Evolutionary conservation across 2,113 vertebrate species (phyloP), one percentile per base, ranked within the genome.

Genomic region (Sturnus vulgaris): DNA sequence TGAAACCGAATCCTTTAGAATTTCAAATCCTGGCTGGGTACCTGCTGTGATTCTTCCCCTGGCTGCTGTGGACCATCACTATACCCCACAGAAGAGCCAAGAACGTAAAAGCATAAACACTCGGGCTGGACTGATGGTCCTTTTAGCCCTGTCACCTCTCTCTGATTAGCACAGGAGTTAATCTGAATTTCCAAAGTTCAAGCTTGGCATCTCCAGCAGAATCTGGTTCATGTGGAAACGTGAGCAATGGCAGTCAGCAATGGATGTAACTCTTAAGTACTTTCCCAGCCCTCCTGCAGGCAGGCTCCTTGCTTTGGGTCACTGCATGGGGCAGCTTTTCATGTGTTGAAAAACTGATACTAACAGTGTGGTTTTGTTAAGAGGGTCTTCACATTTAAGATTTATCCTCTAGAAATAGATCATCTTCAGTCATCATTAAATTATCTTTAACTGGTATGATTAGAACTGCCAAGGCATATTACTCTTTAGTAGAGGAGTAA

Each of bases 341-440:
- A 19, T 33, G 27, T 50, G 52, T 57, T 86, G 71, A 55, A 55
- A 65, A 88, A 77, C 46, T 83, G 89, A 64, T 46, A 50, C 23
- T 55, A 79, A 53, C 52, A 49, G 52, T 40, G 37, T 20, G 7
- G 4, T 49, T 61, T 79, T 84, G 69, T 88, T 37, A 69, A 94
- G 52, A 85, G 25, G 18, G 39, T 91, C 44, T 69, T 68, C 37
- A 61, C 73, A 27, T 53, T 80, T 83, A 83, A 47, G 66, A 60
- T 53, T 78, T 84, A 59, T 82, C 15, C 52, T 78, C 83, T 93
- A 60, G 79, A 93, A 92, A 88, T 86, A 92, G 80, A 92, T 68
- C 15, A 40, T 59, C 69, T 82, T 66, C 85, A 87, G 49, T 84
- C 69, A 68, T 87, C 49, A 37, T 59, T 92, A 79, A 82, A 91